Evolutionary conservation across 2,797 vertebrate genomes (phyloP).

Genomic region (Hippocampus kuda): DNA sequence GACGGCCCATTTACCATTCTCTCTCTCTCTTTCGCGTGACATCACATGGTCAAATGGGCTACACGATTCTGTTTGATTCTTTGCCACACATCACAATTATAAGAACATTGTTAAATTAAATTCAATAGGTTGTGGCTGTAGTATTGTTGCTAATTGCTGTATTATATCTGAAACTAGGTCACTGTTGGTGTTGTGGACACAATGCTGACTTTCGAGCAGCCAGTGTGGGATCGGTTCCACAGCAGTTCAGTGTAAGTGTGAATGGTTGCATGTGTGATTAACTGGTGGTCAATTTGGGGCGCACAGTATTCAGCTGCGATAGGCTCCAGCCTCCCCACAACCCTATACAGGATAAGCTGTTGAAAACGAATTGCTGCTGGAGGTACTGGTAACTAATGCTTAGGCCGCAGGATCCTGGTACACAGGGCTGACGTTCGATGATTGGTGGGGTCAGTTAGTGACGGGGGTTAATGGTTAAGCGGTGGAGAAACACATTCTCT

Average conservation of each 20-base stretch:
- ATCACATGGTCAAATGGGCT: no score
- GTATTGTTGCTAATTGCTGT: conserved; percentile 3
- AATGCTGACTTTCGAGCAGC: neutral
- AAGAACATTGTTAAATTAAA: conserved; percentile 1
- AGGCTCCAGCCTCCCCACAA: neutral
- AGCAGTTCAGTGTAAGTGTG: neutral
- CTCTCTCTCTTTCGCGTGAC: no score
- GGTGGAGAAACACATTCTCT: conserved; percentile 66
- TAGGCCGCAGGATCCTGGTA: conserved; percentile 57
- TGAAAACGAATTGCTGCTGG: neutral
- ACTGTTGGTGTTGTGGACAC: neutral
- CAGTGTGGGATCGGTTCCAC: neutral
- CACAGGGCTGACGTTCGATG: conserved; percentile 63
- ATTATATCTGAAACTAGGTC: neutral
- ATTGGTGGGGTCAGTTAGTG: conserved; percentile 47
- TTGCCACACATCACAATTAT: neutral
- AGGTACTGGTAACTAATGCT: neutral
- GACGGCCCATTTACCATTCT: no score
- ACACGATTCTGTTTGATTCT: neutral
- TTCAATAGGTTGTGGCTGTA: neutral
- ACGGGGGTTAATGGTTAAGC: conserved; percentile 62
- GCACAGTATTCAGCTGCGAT: neutral
- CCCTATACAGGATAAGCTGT: neutral
- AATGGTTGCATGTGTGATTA: neutral
- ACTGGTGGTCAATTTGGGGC: neutral